Conservation (phyloP, 2,113 vertebrate species). For the Saccopteryx bilineata region DNA sequence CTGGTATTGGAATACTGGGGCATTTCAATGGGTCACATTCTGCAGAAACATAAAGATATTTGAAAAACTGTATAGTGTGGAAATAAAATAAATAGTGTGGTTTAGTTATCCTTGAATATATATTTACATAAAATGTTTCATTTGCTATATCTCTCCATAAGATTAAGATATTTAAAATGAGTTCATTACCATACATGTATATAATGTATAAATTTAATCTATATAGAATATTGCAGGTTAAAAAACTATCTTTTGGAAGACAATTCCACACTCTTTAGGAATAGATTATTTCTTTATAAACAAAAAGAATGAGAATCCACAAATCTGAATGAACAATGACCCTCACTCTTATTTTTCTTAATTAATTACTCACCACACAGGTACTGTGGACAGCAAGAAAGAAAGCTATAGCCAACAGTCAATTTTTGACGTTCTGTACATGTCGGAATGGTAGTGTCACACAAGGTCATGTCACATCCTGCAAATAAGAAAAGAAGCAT, state of each 20-base stretch:
- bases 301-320: neutral
- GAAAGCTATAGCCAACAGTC: slow-evolving; percentile 90
- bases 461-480: slow-evolving; percentile 97
- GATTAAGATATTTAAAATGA: slow-evolving; percentile 1
- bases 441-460: slow-evolving; percentile 89
- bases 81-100: slow-evolving; percentile 47
- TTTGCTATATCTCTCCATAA: slow-evolving; percentile 25
- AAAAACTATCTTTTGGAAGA: slow-evolving; percentile 19
- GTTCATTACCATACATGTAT: neutral
- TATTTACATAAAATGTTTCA: neutral
- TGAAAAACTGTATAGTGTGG: neutral
- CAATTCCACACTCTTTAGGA: neutral
- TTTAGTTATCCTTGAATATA: neutral
- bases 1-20: slow-evolving; percentile 87
- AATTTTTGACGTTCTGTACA: slow-evolving; percentile 93
- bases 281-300: neutral
- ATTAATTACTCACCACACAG: slow-evolving; percentile 92
- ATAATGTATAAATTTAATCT: neutral
- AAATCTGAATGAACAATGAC: neutral
- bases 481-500: slow-evolving; percentile 56
- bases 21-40: slow-evolving; percentile 95
- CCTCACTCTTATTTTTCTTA: neutral
- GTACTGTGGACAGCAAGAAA: slow-evolving; percentile 97
- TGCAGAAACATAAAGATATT: slow-evolving; percentile 81
- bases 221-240: neutral